Conservation (phyloP, 2,113 vertebrate genomes). For the Amphilophus citrinellus region DNA sequence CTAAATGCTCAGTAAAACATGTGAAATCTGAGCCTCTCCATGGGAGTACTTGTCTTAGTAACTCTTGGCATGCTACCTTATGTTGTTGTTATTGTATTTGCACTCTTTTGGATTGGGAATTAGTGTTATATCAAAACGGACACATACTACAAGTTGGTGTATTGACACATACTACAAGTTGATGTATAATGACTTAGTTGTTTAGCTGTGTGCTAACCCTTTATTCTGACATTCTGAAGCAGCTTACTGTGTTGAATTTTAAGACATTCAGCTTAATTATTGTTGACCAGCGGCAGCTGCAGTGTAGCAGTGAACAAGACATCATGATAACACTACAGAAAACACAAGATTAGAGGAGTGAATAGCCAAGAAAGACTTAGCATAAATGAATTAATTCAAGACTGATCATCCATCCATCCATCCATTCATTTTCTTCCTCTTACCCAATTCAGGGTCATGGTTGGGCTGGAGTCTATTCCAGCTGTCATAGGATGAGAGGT, state of each 20-base stretch:
- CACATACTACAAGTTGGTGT: background rate
- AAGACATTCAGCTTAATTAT: background rate
- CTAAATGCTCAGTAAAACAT: background rate
- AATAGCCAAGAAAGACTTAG: background rate
- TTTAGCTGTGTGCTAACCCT: background rate
- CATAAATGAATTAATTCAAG: too few species aligned
- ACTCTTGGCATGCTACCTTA: background rate
- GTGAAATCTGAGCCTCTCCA: background rate
- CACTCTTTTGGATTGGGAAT: background rate
- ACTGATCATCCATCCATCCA: too few species aligned
- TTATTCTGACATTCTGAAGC: background rate
- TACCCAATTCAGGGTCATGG: too few species aligned
- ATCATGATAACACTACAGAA: background rate
- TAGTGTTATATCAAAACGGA: background rate
- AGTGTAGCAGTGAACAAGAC: background rate
- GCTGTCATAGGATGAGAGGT: too few species aligned
- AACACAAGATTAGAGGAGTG: background rate
- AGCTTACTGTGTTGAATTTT: background rate
- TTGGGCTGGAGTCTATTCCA: too few species aligned
- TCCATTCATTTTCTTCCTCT: too few species aligned
- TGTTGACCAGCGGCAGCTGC: background rate
- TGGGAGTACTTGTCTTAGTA: background rate
- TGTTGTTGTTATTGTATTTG: background rate
- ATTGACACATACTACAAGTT: background rate
- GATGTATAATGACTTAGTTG: conserved; percentile 1